Base-by-base conservation (phyloP, 2,113 vertebrate species). In the Tachysurus fulvidraco region DNA sequence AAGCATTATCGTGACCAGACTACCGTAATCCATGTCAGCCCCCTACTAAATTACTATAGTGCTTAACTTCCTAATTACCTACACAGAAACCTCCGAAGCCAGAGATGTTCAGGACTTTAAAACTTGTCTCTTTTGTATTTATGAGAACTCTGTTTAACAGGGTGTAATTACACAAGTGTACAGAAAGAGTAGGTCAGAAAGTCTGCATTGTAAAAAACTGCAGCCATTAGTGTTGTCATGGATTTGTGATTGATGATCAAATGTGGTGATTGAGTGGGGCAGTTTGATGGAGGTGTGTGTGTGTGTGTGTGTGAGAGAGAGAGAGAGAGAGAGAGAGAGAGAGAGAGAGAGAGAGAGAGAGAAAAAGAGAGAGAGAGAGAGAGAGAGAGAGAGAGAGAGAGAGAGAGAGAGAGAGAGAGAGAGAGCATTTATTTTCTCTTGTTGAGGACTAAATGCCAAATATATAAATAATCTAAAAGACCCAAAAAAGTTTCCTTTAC, bases 1-100 rank as follows among this genome's bases (percentile, higher is more conserved):
- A 90, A 88, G 85, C 82, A 78, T 84, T 52, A 36, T 89, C 62
- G 41, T 86, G 86, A 73, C 89, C 84, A 73, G 81, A 84, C 87
- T 84, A 88, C 81, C 23, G 54, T 86, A 86, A 86, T 84, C 67
- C n/a, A 4, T 88, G 83, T 82, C 83, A 90, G 77, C 64, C 87
- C 77, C 82, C 64, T 88, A 64, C 54, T 74, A 88, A 88, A 84
- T 88, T 81, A 88, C 89, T 80, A 28, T 44, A 86, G 57, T 86
- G 74, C 59, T 80, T 84, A 85, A 89, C 84, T 74, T 86, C 76
- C 84, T 83, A 87, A 81, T 88, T 89, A 83, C 60, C 83, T 25
- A 62, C 65, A 83, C 83, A 79, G 44, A 54, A 65, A 65, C 57
- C 55, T 87, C 60, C 2, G 14, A 76, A 74, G 71, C 25, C 71